A percentile compares a stretch with the other conserved stretches of the same genome.
Conservation (phyloP, 2,797 vertebrate genomes). For the Rhinogobio ventralis region DNA sequence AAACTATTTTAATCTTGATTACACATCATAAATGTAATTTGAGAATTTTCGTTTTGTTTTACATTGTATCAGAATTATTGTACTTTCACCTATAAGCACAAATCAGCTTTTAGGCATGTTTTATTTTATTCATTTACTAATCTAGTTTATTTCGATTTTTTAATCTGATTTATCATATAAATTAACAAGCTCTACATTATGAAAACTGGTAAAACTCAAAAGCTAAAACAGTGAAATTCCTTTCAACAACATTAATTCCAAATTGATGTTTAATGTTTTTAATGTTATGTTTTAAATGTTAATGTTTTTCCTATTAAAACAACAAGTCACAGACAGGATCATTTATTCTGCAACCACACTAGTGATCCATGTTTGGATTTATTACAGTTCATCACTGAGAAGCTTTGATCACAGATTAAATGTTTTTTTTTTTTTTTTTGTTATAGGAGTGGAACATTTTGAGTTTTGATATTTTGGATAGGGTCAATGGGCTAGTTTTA, state of each 20-base stretch:
- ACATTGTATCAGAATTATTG: not conserved
- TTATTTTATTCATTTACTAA: not conserved
- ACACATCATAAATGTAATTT: not conserved
- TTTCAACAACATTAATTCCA: not conserved
- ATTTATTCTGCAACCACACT: not conserved
- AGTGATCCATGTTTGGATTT: not conserved
- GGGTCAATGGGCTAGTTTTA: too few relatives aligned
- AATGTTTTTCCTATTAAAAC: not conserved
- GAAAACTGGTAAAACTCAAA: not conserved
- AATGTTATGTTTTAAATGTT: not conserved
- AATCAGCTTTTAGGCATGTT: not conserved
- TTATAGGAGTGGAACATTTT: too few relatives aligned
- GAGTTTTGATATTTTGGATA: too few relatives aligned
- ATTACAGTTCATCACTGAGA: not conserved
- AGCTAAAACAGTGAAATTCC: not conserved
- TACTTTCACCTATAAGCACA: not conserved
- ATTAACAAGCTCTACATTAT: not conserved
- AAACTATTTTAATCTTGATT: not conserved
- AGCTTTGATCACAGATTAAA: not conserved
- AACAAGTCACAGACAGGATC: not conserved
- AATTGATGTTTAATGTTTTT: not conserved
- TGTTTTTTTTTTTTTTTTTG: too few relatives aligned
- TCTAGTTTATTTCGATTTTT: not conserved
- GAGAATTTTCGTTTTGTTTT: not conserved
- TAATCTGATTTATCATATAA: not conserved